Conservation (phyloP, 2,888 invertebrate species). For the Drosophila anomalipes region DNA sequence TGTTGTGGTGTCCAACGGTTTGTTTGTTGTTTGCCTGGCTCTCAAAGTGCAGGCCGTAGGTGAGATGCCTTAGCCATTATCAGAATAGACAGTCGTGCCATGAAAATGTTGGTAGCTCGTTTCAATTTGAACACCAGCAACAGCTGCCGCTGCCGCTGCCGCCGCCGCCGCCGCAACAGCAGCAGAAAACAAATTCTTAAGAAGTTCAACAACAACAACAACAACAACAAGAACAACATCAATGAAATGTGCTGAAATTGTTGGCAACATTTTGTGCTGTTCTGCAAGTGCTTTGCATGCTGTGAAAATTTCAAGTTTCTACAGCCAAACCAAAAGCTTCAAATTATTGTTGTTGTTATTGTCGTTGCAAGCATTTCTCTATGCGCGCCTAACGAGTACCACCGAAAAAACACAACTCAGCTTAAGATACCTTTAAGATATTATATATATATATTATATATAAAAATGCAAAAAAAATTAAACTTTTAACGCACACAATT, state of each 20-base stretch:
- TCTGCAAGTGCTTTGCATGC: constrained; percentile 35
- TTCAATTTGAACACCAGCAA: constrained; percentile 13
- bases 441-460: background rate
- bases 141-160: constrained; percentile 5
- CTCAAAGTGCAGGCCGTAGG: constrained; percentile 25
- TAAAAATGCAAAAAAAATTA: background rate
- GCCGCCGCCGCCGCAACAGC: constrained; percentile 23
- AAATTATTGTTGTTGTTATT: constrained; percentile 13
- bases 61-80: constrained; percentile 42
- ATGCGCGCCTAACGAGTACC: background rate
- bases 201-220: constrained; percentile 1
- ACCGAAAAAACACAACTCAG: background rate
- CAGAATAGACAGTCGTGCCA: constrained; percentile 40
- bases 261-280: constrained; percentile 15
- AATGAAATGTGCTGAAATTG: constrained; percentile 34
- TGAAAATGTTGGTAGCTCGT: constrained; percentile 22
- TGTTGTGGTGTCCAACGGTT: constrained; percentile 18
- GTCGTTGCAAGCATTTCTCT: background rate
- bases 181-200: constrained; percentile 17
- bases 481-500: background rate
- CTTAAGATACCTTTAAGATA: background rate
- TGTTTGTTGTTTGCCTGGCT: constrained; percentile 13
- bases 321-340: constrained; percentile 15
- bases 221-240: constrained; percentile 2
- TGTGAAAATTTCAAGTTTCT: constrained; percentile 32